Evolutionary conservation across 2,888 invertebrate genomes (phyloP), one percentile per base, ranked within the genome.

Genomic region (Leptura quadrifasciata): DNA sequence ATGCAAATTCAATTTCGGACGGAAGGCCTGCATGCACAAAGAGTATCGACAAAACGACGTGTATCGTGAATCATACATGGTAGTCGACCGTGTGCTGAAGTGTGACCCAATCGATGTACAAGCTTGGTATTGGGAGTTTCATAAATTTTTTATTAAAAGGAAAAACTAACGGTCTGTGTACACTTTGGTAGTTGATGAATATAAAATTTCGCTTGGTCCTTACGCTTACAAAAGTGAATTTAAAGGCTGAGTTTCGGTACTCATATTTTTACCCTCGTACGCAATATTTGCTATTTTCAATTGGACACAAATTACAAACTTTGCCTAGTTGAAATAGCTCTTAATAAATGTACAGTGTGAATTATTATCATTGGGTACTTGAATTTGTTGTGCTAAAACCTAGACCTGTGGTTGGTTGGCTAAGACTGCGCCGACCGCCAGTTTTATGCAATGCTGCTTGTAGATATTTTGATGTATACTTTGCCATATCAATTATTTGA

Each of bases 61-160:
- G 63, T 63, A 60, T 63, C 35, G 15, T 63, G 63, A 63, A 63
- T 63, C 63, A 63, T 63, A 63, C 63, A 39, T 63, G 39, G 63
- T 17, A 39, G 61, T 39, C 39, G 39, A 20, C 35, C 24, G 63
- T 63, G 31, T 39, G 20, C 35, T 39, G 63, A 63, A 63, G 35
- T 39, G 35, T 10, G 39, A 35, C 63, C 63, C 39, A 17, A 18
- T 39, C 63, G 31, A 10, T 35, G 61, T 61, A 18, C 15, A 31
- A 61, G 61, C 31, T 31, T 61, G 20, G 63, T 35, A 35, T 63
- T 18, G 63, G 35, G 24, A 39, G 31, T 60, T 63, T 17, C 20
- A 17, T 35, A 35, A 31, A 63, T 63, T 63, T 35, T 63, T 63
- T 63, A 63, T 27, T 5, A n/a, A 31, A 21, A 39, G 17, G 17